Base-by-base conservation (phyloP, 2,797 vertebrate species). In the Sebastes trivittatus region DNA sequence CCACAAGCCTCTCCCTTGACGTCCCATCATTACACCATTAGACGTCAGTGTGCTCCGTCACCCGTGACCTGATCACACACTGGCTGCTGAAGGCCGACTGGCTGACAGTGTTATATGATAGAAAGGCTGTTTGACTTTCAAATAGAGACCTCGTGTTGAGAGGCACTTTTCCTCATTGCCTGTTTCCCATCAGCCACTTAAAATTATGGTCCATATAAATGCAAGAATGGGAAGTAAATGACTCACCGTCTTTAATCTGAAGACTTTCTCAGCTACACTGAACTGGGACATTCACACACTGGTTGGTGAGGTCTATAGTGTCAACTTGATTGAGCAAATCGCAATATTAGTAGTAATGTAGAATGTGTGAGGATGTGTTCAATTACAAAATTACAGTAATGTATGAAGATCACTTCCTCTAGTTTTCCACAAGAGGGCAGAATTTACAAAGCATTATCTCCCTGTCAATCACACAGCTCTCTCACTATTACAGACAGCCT, bases 31-130 rank as follows among this genome's bases (percentile, higher is more conserved):
- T 74, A 81, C 77, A 59, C 80, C 78, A 78, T 93, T 77, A 92
- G 62, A 83, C 83, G 73, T 85, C 70, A 87, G 61, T 78, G 89
- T 20, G 91, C 81, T 87, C 86, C 4, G 46, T 91, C 90, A 89
- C 80, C 93, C 93, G 62, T 88, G 93, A 91, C 92, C 59, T 87
- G 93, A 93, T 93, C 92, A 93, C 89, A 93, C 86, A 34, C 56
- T 2, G 69, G 22, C 84, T 79, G 74, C 32, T 78, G 65, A 62
- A 34, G 75, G 70, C 70, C 25, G 2, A 56, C 77, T 11, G 20
- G 66, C 66, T 76, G 29, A 80, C 75, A 5, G 3, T 6, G 66
- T 67, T n/a, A 36, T 13, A 36, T 29, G 60, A 73, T 6, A 73
- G 58, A 38, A 70, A 49, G 30, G 30, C 34, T 80, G 89, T 92